A percentile compares a stretch with the other conserved stretches of the same genome.
Conservation (phyloP, 2,113 vertebrate genomes). For the Phylloscopus trochilus region DNA sequence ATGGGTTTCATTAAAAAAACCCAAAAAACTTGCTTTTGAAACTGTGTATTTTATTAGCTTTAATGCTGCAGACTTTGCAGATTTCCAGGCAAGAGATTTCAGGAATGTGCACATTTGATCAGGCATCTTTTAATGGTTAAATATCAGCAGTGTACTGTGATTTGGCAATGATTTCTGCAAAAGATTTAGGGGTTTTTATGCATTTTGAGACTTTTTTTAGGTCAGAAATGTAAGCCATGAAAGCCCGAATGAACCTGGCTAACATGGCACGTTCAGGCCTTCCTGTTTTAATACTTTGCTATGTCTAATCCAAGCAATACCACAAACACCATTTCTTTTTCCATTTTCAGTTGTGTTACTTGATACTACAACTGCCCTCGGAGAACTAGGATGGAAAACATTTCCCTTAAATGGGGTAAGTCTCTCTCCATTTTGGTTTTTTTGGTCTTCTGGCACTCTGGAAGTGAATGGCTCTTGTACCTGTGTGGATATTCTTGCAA, state of each 20-base stretch:
- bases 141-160: not conserved
- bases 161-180: not conserved
- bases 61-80: not conserved
- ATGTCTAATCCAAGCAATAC: not conserved
- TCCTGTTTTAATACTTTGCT: not conserved
- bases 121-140: not conserved
- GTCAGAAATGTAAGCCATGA: not conserved
- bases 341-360: constrained; percentile 87
- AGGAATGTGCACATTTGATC: not conserved
- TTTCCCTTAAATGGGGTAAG: constrained; percentile 96
- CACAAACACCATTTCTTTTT: constrained; percentile 55
- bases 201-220: not conserved
- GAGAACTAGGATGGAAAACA: constrained; percentile 93
- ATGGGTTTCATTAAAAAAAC: not conserved
- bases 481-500: not conserved
- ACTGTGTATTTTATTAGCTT: not conserved
- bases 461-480: not conserved
- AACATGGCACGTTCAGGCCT: not conserved
- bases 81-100: not conserved
- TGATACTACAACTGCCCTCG: constrained; percentile 89
- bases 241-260: not conserved
- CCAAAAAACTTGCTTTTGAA: not conserved
- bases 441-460: not conserved
- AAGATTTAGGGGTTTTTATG: not conserved
- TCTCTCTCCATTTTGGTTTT: not conserved